These are phyloP conservation scores for Nanger granti DNA, from an alignment of 2,113 vertebrate genomes.

Conservation along the genomic window DNA sequence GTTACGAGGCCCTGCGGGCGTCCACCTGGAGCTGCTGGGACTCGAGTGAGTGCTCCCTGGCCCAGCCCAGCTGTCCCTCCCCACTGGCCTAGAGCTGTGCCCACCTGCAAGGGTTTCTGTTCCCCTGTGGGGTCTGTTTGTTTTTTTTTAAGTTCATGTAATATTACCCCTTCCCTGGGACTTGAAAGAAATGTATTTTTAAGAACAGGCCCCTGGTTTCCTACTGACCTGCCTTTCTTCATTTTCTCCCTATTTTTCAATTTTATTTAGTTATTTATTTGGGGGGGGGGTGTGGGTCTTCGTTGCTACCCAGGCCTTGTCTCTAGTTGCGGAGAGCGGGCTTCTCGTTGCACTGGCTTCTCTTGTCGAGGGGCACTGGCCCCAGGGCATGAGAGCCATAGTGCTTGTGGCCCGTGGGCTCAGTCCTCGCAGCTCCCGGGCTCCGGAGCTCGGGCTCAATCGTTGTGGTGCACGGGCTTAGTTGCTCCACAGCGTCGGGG, in stretches of 20 bases:
- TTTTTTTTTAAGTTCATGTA: background rate
- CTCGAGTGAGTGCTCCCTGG: background rate
- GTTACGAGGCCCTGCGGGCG: accelerated
- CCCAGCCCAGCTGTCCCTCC: accelerated
- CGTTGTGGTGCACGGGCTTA: background rate
- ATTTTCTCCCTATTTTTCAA: background rate
- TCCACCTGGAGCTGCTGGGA: accelerated
- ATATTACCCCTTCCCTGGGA: background rate
- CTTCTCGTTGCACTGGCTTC: background rate
- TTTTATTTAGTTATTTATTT: background rate
- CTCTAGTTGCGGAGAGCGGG: background rate
- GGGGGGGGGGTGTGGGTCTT: background rate
- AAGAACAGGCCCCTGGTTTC: background rate
- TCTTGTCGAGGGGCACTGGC: background rate
- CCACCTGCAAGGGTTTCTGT: accelerated
- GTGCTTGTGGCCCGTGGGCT: background rate
- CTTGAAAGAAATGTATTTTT: background rate
- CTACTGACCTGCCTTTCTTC: background rate
- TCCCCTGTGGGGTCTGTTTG: background rate
- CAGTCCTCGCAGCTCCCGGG: background rate
- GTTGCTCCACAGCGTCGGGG: background rate
- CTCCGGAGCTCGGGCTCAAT: background rate
- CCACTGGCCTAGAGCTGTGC: background rate
- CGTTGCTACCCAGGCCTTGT: background rate
- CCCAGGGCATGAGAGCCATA: background rate